These are phyloP conservation scores for Tipula vernalis DNA, from an alignment of 2,888 invertebrate species.

Conservation along the genomic window DNA sequence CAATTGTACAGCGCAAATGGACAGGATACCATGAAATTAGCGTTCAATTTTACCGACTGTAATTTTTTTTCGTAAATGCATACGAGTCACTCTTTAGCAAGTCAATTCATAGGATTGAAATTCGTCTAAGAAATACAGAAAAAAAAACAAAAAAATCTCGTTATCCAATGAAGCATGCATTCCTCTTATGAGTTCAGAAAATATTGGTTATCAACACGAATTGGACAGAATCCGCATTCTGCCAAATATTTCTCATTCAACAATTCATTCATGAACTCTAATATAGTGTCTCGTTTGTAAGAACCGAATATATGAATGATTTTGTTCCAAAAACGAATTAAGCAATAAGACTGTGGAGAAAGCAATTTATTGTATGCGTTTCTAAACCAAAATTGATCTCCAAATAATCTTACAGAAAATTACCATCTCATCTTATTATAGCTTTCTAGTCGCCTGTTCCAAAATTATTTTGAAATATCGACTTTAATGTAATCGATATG, in stretches of 20 bases:
- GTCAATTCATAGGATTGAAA: neutral
- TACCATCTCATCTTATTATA: neutral
- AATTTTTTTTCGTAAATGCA: neutral
- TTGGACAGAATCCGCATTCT: neutral
- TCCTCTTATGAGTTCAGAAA: neutral
- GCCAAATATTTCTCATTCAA: neutral
- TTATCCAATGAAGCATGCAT: neutral
- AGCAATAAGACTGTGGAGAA: neutral
- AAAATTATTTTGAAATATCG: neutral
- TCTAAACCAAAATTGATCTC: neutral
- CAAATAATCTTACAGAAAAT: neutral
- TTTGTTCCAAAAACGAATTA: neutral
- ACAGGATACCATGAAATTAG: neutral
- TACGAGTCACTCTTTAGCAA: neutral
- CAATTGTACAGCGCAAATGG: neutral
- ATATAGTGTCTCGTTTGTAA: neutral
- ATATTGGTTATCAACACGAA: neutral
- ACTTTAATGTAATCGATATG: neutral
- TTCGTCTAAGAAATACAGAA: neutral
- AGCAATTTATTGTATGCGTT: neutral
- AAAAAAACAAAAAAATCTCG: neutral
- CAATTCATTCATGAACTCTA: neutral
- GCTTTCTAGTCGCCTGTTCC: neutral
- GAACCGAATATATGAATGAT: neutral
- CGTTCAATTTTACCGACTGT: neutral